A percentile compares a stretch with the other conserved stretches of the same genome.
These are phyloP conservation scores for Gobius niger DNA, from an alignment of 2,113 vertebrate species.

Conservation along the genomic window DNA sequence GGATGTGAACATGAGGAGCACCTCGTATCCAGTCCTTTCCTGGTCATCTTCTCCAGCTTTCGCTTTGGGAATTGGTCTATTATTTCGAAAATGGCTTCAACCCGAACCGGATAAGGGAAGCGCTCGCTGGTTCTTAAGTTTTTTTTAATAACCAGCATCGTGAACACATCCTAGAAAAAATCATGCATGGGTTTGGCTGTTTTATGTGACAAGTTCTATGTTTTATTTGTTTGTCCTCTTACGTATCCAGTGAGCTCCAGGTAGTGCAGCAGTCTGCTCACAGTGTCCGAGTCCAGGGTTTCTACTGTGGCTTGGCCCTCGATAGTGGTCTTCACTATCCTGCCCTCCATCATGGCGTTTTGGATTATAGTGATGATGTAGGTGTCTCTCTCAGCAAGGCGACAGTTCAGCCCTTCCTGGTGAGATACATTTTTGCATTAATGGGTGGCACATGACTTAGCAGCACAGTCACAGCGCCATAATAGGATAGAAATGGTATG, in stretches of 20 bases:
- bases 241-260: slow-evolving; percentile 70
- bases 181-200: background rate
- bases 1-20: background rate
- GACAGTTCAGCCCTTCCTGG: slow-evolving; percentile 73
- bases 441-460: background rate
- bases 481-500: too few relatives aligned
- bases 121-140: slow-evolving; percentile 73
- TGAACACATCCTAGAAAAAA: slow-evolving; percentile 69
- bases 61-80: slow-evolving; percentile 79
- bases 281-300: slow-evolving; percentile 70
- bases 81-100: slow-evolving; percentile 76
- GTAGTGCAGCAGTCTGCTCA: slow-evolving; percentile 73
- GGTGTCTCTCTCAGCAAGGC: slow-evolving; percentile 78
- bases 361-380: slow-evolving; percentile 78
- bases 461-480: too few relatives aligned
- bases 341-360: slow-evolving; percentile 81
- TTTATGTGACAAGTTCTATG: background rate
- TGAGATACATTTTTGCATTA: background rate
- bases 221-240: slow-evolving; percentile 8
- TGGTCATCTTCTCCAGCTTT: slow-evolving; percentile 77
- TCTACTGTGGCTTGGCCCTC: slow-evolving; percentile 70
- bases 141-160: slow-evolving; percentile 80
- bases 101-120: slow-evolving; percentile 80
- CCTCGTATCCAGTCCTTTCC: slow-evolving; percentile 69
- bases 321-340: slow-evolving; percentile 67